phyloP scores from a whole-genome alignment of 2,797 vertebrate genomes.

The Nothura maculosa region DNA sequence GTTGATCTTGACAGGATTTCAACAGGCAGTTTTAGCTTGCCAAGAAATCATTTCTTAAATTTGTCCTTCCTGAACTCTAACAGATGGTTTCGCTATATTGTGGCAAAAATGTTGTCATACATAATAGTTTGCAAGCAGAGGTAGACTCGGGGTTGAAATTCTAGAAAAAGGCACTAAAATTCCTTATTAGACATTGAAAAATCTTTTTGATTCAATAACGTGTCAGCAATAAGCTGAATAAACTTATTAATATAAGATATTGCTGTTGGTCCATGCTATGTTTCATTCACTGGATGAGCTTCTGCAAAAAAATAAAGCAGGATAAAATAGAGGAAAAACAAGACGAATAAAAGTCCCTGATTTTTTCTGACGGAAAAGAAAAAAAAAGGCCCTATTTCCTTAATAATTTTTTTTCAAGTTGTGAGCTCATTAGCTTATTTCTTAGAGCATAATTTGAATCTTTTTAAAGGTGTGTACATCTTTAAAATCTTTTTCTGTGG shows the following conservation, averaged over 20 bases:
- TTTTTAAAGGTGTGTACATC: background rate
- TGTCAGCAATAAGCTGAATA: slow-evolving; percentile 13
- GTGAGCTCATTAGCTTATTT: background rate
- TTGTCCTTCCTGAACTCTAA: background rate
- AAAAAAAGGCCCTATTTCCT: background rate
- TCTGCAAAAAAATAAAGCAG: background rate
- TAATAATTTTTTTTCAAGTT: background rate
- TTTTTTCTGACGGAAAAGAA: background rate
- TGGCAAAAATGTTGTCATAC: background rate
- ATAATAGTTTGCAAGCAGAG: background rate
- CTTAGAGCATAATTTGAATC: background rate
- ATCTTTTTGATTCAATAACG: slow-evolving; percentile 44
- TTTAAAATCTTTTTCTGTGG: background rate
- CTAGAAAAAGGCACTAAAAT: background rate
- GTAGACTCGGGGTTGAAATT: background rate
- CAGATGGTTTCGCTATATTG: background rate
- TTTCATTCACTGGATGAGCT: background rate
- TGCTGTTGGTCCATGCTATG: slow-evolving; percentile 46
- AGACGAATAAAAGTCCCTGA: background rate
- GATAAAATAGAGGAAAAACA: background rate
- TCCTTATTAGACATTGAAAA: slow-evolving; percentile 28
- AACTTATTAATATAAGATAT: slow-evolving; percentile 27
- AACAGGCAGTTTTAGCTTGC: background rate
- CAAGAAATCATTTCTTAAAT: slow-evolving; percentile 30
- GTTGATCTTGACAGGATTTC: slow-evolving; percentile 27